Conservation (phyloP, 2,888 invertebrate genomes). For the Limenitis camilla region DNA sequence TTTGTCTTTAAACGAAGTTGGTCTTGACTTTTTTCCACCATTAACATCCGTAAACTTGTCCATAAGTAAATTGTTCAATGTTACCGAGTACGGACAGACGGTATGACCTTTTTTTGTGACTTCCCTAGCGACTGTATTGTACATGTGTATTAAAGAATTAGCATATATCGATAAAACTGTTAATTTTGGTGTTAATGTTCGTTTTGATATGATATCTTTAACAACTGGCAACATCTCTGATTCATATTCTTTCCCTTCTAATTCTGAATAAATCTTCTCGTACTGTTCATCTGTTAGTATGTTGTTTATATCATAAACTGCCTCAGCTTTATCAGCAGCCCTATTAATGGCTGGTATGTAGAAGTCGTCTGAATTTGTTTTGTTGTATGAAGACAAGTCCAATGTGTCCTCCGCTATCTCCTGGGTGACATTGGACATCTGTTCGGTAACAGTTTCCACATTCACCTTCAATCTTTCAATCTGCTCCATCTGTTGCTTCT, state of each 20-base stretch:
- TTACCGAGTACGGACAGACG: conserved; percentile 40
- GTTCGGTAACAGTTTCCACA: conserved; percentile 71
- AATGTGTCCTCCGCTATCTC: conserved; percentile 41
- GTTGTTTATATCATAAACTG: conserved; percentile 62
- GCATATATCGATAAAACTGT: conserved; percentile 49
- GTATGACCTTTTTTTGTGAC: conserved; percentile 42
- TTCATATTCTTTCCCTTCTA: conserved; percentile 39
- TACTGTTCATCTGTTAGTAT: conserved; percentile 57
- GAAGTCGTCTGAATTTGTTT: conserved; percentile 49
- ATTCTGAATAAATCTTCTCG: conserved; percentile 46
- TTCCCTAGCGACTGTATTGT: conserved; percentile 33
- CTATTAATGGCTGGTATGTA: conserved; percentile 71
- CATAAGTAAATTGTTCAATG: conserved; percentile 47
- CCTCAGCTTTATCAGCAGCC: conserved; percentile 51
- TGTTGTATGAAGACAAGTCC: conserved; percentile 48
- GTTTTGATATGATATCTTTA: conserved; percentile 30
- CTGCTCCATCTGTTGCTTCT: conserved; percentile 75
- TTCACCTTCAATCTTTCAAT: conserved; percentile 74
- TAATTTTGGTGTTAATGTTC: conserved; percentile 31
- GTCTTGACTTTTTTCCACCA: conserved; percentile 39
- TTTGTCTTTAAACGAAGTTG: conserved; percentile 52
- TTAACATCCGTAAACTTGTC: conserved; percentile 39
- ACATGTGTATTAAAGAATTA: conserved; percentile 39
- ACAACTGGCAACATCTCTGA: conserved; percentile 37
- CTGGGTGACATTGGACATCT: conserved; percentile 71